These are phyloP conservation scores for Vidua chalybeata DNA, from an alignment of 2,113 vertebrate genomes.

Conservation along the genomic window DNA sequence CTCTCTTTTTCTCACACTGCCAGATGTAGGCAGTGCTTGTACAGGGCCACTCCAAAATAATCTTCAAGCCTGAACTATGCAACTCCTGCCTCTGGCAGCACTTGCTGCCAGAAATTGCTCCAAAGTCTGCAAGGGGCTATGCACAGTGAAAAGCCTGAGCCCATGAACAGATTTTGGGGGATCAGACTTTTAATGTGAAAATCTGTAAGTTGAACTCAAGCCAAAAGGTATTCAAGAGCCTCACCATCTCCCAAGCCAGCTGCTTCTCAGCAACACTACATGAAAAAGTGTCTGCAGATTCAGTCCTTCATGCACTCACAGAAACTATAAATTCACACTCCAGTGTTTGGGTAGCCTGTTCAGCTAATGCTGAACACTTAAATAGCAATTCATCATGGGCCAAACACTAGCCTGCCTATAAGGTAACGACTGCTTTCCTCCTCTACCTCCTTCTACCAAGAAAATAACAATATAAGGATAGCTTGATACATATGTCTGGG, in stretches of 20 bases:
- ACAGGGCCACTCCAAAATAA: neutral
- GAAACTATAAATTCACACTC: conserved; percentile 10
- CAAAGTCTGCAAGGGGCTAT: neutral
- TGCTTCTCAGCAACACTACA: neutral
- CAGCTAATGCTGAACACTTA: neutral
- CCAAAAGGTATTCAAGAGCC: conserved; percentile 13
- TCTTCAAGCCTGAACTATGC: neutral
- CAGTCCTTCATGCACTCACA: neutral
- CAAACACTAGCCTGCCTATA: neutral
- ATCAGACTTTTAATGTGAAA: neutral
- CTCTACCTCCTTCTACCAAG: neutral
- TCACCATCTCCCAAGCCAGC: neutral
- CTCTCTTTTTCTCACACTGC: neutral
- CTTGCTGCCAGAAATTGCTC: neutral
- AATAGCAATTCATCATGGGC: neutral
- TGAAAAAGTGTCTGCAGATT: neutral
- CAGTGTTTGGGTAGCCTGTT: neutral
- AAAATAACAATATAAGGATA: neutral
- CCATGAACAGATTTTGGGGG: neutral
- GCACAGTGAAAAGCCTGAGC: neutral
- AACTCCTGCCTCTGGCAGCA: neutral
- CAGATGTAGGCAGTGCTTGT: neutral
- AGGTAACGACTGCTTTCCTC: neutral
- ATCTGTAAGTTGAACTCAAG: neutral
- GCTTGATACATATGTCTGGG: neutral